phyloP scores from a whole-genome alignment of 2,797 vertebrate genomes.

The Balearica regulorum region DNA sequence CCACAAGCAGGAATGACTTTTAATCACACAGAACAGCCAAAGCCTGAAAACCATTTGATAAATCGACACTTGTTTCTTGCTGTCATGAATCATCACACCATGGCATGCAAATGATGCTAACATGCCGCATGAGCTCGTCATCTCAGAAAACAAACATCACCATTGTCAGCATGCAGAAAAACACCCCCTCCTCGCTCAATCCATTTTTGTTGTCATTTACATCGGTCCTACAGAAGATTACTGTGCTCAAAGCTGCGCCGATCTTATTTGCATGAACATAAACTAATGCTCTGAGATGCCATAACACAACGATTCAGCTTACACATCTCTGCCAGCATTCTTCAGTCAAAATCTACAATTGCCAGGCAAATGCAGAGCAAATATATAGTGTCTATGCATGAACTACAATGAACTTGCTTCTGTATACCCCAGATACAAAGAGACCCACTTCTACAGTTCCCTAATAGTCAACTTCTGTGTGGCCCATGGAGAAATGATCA shows the following conservation, averaged over 20 bases:
- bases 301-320: accelerated
- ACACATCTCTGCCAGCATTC: accelerated
- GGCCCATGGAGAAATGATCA: neutral
- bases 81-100: neutral
- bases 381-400: accelerated
- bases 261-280: neutral
- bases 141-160: neutral
- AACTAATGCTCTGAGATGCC: neutral
- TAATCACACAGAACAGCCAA: neutral
- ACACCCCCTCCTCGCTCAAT: neutral
- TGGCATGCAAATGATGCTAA: neutral
- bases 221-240: neutral
- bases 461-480: accelerated
- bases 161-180: neutral
- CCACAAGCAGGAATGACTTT: neutral
- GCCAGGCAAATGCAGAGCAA: neutral
- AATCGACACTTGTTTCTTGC: neutral
- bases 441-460: neutral
- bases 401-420: neutral
- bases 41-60: neutral
- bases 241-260: neutral
- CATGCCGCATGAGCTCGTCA: neutral
- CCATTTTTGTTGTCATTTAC: accelerated
- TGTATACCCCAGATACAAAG: neutral
- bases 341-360: neutral